A percentile compares a stretch with the other conserved stretches of the same genome.
Conservation (phyloP, 2,888 invertebrate genomes). For the Amblyteles armatorius region DNA sequence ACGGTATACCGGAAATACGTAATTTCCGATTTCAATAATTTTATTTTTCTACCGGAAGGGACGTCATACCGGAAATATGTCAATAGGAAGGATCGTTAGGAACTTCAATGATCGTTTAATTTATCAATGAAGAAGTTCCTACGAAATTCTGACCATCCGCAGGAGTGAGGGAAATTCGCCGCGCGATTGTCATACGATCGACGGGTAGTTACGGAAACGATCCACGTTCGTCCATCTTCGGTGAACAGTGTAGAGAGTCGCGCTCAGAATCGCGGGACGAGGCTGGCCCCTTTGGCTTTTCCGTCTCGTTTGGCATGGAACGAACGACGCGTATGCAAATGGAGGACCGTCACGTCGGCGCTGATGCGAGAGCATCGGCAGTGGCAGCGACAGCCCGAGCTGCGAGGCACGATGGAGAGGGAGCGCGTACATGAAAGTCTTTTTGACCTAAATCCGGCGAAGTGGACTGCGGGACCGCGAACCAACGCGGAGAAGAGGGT, state of each 20-base stretch:
- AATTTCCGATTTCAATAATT: too few species aligned
- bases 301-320: conserved; percentile 57
- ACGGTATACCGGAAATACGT: too few species aligned
- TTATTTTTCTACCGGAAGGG: too few species aligned
- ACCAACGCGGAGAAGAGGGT: conserved; percentile 37
- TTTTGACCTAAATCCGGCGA: conserved; percentile 60
- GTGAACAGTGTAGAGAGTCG: conserved; percentile 23
- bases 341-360: conserved; percentile 52
- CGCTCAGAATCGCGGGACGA: conserved; percentile 37
- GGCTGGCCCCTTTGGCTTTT: conserved; percentile 53
- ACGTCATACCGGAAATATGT: background rate
- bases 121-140: background rate
- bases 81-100: background rate
- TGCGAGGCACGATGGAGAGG: conserved; percentile 14
- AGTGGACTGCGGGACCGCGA: conserved; percentile 32
- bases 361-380: conserved; percentile 53
- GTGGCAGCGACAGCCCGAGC: conserved; percentile 49
- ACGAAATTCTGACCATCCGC: background rate
- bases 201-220: background rate
- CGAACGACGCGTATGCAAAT: conserved; percentile 64
- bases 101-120: background rate
- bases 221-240: background rate
- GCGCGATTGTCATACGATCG: conserved; percentile 3
- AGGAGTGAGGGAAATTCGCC: background rate
- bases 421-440: conserved; percentile 43